A percentile compares a stretch with the other conserved stretches of the same genome.
Evolutionary conservation across 2,888 invertebrate genomes (phyloP).

Genomic region (Melangyna quadrimaculata): DNA sequence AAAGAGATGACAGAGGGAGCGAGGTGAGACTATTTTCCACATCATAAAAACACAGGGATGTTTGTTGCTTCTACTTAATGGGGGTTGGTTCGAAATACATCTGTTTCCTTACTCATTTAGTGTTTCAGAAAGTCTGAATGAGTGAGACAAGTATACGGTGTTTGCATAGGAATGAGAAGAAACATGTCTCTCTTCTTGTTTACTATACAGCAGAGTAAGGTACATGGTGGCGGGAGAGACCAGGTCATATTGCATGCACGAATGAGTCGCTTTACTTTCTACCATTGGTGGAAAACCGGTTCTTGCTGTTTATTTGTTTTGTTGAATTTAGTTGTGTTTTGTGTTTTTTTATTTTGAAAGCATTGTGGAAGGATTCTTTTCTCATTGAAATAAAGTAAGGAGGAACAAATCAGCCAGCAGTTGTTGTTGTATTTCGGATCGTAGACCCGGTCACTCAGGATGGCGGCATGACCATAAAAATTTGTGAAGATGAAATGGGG

Average conservation of each 20-base stretch:
- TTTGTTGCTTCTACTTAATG: not conserved
- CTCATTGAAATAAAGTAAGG: not conserved
- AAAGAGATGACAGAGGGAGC: not conserved
- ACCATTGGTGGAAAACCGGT: constrained; percentile 62
- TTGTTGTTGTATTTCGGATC: not conserved
- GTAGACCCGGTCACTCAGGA: not conserved
- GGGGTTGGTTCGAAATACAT: constrained; percentile 39
- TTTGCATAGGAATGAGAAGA: not conserved
- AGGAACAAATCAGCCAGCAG: not conserved
- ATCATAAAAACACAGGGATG: not conserved
- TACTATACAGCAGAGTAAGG: not conserved
- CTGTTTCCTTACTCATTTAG: not conserved
- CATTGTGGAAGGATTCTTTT: not conserved
- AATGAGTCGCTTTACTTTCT: constrained; percentile 56
- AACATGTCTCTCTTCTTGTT: constrained; percentile 24
- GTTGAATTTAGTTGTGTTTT: no score
- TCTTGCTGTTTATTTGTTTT: constrained; percentile 37
- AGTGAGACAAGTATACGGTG: not conserved
- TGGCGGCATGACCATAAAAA: not conserved
- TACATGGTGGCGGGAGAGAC: not conserved
- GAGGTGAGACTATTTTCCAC: not conserved
- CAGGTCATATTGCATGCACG: constrained; percentile 71
- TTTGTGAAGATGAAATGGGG: not conserved
- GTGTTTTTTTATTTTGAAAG: not conserved
- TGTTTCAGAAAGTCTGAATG: not conserved